Evolutionary conservation across 2,888 invertebrate genomes (phyloP), one percentile per base, ranked within the genome.

Genomic region (Ptilodon capucinus): DNA sequence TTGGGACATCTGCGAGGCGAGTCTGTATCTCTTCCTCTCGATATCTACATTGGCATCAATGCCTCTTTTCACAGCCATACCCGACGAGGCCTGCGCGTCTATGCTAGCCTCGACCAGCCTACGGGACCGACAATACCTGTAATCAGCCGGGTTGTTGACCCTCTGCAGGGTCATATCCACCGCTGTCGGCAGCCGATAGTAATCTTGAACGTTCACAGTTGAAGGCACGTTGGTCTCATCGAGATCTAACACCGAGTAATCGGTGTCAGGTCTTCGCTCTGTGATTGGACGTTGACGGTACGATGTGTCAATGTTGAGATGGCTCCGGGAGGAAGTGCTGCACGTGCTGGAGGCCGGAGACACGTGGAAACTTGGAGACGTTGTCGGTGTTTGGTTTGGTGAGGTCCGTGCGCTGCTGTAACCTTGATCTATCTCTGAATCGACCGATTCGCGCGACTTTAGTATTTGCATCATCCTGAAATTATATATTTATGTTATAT

Each of bases 381-480:
- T 71, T 25, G 71, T 68, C 0, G 88, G 89, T 0, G 89, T 89
- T 17, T 78, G 67, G 55, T 78, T 81, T 0, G 89, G 89, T 0
- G 90, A 82, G 0, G 84, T 88, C 17, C 78, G 64, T 0, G 89
- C 86, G 44, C 88, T 89, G 61, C 86, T 74, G 57, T 89, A 89
- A 0, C 90, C 89, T 53, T 88, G 88, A 46, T 89, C 90, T 0
- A 76, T 62, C 39, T 89, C 86, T 0, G 77, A 65, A 13, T 86
- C 86, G 0, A 56, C 64, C 0, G 68, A 60, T 30, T 86, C 87
- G 25, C 86, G 80, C 0, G 84, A 75, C 49, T 87, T 88, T 23
- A 88, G 56, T 14, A 84, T 84, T 53, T 84, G 84, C 90, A 90
- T 91, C 90, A 91, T 90, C 50, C 90, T 91, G 84, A 16, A 64